phyloP scores from a whole-genome alignment of 2,797 vertebrate species.

The Taenioides sp. region DNA sequence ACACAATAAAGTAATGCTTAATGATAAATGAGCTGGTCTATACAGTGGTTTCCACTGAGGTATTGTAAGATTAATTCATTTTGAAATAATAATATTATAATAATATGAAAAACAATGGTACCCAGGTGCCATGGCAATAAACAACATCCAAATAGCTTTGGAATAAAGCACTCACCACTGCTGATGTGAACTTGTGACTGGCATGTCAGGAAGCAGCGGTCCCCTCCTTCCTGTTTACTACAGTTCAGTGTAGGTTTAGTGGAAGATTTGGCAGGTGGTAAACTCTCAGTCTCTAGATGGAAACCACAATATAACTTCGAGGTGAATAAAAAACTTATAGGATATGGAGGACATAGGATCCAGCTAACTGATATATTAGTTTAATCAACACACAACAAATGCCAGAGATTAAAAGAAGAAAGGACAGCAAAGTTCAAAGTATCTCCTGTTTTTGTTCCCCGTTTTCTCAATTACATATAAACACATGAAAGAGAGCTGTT shows the following conservation, averaged over 20 bases:
- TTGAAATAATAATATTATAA: not conserved
- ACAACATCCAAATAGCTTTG: not conserved
- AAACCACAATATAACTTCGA: conserved; percentile 83
- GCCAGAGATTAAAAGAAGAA: conserved; percentile 73
- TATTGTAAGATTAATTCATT: not conserved
- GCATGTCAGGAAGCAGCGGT: conserved; percentile 92
- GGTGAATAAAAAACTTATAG: conserved; percentile 56
- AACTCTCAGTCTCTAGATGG: conserved; percentile 86
- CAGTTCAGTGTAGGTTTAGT: conserved; percentile 88
- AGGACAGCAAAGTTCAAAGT: conserved; percentile 82
- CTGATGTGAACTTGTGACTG: conserved; percentile 87
- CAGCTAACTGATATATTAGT: conserved; percentile 34
- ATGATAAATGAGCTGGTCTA: conserved; percentile 7
- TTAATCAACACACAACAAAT: conserved; percentile 54
- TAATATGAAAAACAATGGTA: not conserved
- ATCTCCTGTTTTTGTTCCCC: conserved; percentile 92
- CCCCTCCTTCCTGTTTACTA: conserved; percentile 86
- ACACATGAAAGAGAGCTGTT: conserved; percentile 8
- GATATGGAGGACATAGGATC: conserved; percentile 1
- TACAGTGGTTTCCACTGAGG: not conserved
- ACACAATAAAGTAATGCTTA: conserved; percentile 12
- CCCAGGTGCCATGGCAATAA: not conserved
- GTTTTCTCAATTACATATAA: conserved; percentile 23
- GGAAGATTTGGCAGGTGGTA: conserved; percentile 66
- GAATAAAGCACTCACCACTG: conserved; percentile 84